Evolutionary conservation across 2,113 vertebrate genomes (phyloP), one percentile per base, ranked within the genome.

Genomic region (Marmota flaviventris): DNA sequence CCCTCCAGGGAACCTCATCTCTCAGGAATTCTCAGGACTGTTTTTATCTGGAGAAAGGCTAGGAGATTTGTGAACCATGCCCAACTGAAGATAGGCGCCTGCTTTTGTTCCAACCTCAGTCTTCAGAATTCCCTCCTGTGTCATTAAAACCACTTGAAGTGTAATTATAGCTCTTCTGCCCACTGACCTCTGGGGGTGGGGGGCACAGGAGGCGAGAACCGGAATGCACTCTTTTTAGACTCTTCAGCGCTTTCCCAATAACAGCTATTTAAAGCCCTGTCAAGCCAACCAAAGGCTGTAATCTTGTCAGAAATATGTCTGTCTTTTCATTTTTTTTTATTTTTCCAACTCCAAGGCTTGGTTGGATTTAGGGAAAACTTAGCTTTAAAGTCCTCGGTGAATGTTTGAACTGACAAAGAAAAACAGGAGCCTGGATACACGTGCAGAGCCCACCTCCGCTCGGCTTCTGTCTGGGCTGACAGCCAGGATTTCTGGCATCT

Each of bases 111-210:
- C 94, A 75, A 85, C 69, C 94, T 89, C 63, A 63, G 96, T 9
- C 17, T 61, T 77, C 63, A 97, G 90, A 96, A 89, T 96, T 98
- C 97, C 91, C 97, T 93, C 81, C 75, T 1, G 39, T 90, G 96
- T 91, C 96, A 97, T 93, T 96, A 86, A 97, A 97, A 91, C 96
- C 92, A 96, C 96, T 97, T 94, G 95, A 87, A 85, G 73, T 76
- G 73, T 97, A 98, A 98, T 97, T 98, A 97, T 97, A 98, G 97
- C 65, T 56, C 75, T 78, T 89, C 85, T 93, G 81, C 83, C 96
- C 85, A 73, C 92, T 96, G 96, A 98, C 96, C 96, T 73, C 85
- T 65, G 85, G 89, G 89, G 96, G 37, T 8, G 0, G 37, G 37
- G 95, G 87, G 39, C 17, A 0, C 2, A 0, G 24, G 76, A 96